phyloP scores from a whole-genome alignment of 2,113 vertebrate genomes.

The Petrocephalus zakoni region DNA sequence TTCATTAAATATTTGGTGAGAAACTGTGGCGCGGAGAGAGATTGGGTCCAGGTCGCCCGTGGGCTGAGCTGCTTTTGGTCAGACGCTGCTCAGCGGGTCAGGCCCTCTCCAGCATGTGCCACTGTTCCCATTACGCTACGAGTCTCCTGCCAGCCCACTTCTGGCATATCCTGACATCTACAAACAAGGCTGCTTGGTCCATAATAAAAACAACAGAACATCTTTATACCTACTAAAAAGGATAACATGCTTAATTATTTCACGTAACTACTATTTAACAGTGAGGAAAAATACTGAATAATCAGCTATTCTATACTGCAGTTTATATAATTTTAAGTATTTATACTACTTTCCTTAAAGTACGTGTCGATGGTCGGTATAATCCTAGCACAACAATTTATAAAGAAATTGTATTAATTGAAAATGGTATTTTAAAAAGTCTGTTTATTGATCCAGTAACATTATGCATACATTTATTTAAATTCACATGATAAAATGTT shows the following conservation, averaged over 20 bases:
- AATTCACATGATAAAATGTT: not conserved
- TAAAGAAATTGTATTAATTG: not conserved
- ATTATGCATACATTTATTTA: not conserved
- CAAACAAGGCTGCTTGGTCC: not conserved
- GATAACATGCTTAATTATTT: not conserved
- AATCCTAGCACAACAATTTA: not conserved
- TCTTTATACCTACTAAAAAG: not conserved
- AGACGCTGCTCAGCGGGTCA: not conserved
- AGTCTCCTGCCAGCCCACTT: not conserved
- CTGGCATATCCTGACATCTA: not conserved
- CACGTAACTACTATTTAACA: not conserved
- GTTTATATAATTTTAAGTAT: not conserved
- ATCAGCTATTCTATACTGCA: not conserved
- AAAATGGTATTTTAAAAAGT: not conserved
- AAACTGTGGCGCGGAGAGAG: not conserved
- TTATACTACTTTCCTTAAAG: not conserved
- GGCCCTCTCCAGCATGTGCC: not conserved
- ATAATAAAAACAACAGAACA: not conserved
- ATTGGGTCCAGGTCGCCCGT: not conserved
- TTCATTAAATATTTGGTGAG: not conserved
- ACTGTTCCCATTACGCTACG: not conserved
- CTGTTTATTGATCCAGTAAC: not conserved
- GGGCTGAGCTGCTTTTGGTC: not conserved
- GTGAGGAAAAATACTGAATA: not conserved
- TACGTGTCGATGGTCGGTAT: not conserved